Conservation (phyloP, 92 coral and sea anemone genomes). For the Bergia sp. region DNA sequence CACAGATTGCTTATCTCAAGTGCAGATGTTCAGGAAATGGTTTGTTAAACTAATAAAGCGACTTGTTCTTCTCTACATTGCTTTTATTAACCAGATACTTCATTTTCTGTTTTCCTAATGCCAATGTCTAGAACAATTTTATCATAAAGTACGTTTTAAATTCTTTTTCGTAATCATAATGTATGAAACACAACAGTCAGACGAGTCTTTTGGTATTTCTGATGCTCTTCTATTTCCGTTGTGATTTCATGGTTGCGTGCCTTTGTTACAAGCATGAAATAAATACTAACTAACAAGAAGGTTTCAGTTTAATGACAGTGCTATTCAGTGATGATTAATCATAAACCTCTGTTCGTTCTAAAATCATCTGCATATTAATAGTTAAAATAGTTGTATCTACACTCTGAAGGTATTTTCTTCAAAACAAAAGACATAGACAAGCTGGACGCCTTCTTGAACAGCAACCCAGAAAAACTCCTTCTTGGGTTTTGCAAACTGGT, state of each 20-base stretch:
- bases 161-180: too few relatives aligned
- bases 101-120: too few relatives aligned
- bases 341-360: background rate
- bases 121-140: too few relatives aligned
- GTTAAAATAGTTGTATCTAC: background rate
- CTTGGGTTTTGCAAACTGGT: too few relatives aligned
- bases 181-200: too few relatives aligned
- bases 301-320: background rate
- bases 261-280: background rate
- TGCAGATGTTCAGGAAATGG: slow-evolving; percentile 29
- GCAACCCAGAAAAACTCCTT: too few relatives aligned
- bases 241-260: background rate
- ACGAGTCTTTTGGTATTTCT: background rate
- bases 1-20: slow-evolving; percentile 4
- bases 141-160: too few relatives aligned
- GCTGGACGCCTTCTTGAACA: too few relatives aligned
- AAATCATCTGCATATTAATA: background rate
- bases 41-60: background rate
- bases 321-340: background rate
- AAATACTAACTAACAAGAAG: too few relatives aligned
- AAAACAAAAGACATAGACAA: too few relatives aligned
- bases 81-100: too few relatives aligned
- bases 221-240: background rate
- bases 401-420: too few relatives aligned
- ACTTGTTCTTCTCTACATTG: slow-evolving; percentile 10